phyloP scores from a whole-genome alignment of 2,888 invertebrate genomes.

The Cabera pusaria region DNA sequence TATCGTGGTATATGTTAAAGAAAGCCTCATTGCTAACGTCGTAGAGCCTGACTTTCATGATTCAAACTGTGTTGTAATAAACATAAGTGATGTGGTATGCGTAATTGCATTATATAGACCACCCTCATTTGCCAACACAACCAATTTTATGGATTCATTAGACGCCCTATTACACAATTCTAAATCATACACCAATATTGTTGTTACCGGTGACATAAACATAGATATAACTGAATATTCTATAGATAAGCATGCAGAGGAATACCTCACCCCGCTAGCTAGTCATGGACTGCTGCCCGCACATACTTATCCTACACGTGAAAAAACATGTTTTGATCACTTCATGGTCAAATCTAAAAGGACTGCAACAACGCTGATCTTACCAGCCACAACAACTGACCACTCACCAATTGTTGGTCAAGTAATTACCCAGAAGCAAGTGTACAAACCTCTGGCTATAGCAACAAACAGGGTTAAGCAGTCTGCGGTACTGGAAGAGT shows the following conservation, averaged over 20 bases:
- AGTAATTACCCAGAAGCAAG: neutral
- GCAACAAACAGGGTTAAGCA: neutral
- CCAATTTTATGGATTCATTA: neutral
- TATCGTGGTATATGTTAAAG: no score
- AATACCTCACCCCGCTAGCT: no score
- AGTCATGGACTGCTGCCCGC: no score
- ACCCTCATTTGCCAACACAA: neutral
- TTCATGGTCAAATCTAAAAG: constrained; percentile 6
- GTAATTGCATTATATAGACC: constrained; percentile 5
- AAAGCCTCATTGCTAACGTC: neutral
- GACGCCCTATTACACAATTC: neutral
- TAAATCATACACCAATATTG: neutral
- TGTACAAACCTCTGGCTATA: neutral
- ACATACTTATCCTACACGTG: constrained; percentile 1
- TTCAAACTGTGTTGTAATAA: constrained; percentile 1
- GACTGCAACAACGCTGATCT: neutral
- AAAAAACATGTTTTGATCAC: constrained; percentile 3
- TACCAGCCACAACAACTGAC: constrained; percentile 2
- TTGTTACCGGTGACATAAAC: neutral
- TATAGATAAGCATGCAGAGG: no score
- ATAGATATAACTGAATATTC: neutral
- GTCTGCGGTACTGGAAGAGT: neutral
- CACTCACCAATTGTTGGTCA: constrained; percentile 3
- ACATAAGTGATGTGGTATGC: neutral
- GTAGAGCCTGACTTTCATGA: neutral